phyloP scores from a whole-genome alignment of 2,888 invertebrate species.

The Koerneria pararmatus region DNA sequence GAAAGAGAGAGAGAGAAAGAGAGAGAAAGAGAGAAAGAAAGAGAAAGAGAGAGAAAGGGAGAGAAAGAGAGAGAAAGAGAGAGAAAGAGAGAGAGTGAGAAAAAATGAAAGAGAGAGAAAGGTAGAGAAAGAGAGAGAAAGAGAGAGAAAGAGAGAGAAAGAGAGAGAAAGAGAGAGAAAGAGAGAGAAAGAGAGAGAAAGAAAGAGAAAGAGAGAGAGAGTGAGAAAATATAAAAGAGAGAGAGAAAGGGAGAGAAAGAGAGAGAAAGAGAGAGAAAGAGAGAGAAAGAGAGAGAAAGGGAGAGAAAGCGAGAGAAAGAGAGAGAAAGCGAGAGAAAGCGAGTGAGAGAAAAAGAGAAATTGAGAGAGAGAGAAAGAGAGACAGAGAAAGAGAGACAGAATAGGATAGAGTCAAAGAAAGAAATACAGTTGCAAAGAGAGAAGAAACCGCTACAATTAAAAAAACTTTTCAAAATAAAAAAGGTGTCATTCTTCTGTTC shows the following conservation, averaged over 20 bases:
- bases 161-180: background rate
- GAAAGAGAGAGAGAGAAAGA: background rate
- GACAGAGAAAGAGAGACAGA: too few relatives aligned
- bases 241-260: background rate
- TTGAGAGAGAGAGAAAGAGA: too few relatives aligned
- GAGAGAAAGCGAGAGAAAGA: too few relatives aligned
- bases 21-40: slow-evolving; percentile 9
- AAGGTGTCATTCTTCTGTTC: too few relatives aligned
- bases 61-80: too few relatives aligned
- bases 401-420: too few relatives aligned
- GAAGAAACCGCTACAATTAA: too few relatives aligned
- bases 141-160: background rate
- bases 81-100: background rate
- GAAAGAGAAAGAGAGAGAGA: background rate
- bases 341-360: background rate
- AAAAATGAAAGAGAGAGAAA: background rate
- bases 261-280: background rate
- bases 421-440: too few relatives aligned
- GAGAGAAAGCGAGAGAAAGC: background rate
- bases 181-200: slow-evolving; percentile 4
- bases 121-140: background rate
- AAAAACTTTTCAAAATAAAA: too few relatives aligned
- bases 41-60: too few relatives aligned
- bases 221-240: background rate
- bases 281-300: background rate